Percentiles rank a stretch among this genome's conserved stretches.
Evolutionary conservation across 2,888 invertebrate genomes (phyloP).

Genomic region (Tanaodytes sp.): DNA sequence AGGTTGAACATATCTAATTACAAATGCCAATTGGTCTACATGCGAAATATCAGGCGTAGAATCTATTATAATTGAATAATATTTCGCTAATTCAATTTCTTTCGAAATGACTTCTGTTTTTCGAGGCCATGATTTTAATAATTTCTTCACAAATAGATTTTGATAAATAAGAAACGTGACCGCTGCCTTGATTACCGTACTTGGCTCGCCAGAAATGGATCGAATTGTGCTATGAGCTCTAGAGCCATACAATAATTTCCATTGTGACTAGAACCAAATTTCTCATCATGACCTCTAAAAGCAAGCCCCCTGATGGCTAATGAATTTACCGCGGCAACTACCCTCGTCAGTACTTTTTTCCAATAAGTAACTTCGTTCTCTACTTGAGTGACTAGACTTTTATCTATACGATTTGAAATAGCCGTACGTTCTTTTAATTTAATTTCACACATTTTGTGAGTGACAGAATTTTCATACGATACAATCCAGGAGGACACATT

Average conservation of each 20-base stretch:
- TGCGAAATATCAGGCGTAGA: conserved; percentile 57
- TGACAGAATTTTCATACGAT: conserved; percentile 36
- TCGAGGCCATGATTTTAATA: conserved; percentile 59
- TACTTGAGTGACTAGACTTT: conserved; percentile 3
- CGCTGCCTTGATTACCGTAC: conserved; percentile 29
- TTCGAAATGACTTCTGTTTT: conserved; percentile 44
- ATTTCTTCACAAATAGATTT: conserved; percentile 63
- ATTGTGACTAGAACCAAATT: conserved; percentile 56
- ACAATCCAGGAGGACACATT: conserved; percentile 31
- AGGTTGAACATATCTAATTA: conserved; percentile 23
- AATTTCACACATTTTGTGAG: conserved; percentile 34
- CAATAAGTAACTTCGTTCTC: conserved; percentile 48
- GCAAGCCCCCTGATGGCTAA: conserved; percentile 54
- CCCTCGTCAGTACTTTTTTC: conserved; percentile 56
- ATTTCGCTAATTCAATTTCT: conserved; percentile 51
- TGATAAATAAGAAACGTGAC: conserved; percentile 15
- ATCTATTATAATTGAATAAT: conserved; percentile 58
- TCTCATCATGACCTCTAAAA: conserved; percentile 56
- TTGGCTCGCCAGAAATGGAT: conserved; percentile 30
- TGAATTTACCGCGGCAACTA: conserved; percentile 54
- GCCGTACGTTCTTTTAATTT: conserved; percentile 26
- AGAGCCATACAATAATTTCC: conserved; percentile 60
- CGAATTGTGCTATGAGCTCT: conserved; percentile 61
- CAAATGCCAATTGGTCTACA: conserved; percentile 50
- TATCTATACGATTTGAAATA: conserved; percentile 30